A percentile compares a stretch with the other conserved stretches of the same genome.
These are phyloP conservation scores for Thaumatotibia leucotreta DNA, from an alignment of 1,140 invertebrate species.

Conservation along the genomic window DNA sequence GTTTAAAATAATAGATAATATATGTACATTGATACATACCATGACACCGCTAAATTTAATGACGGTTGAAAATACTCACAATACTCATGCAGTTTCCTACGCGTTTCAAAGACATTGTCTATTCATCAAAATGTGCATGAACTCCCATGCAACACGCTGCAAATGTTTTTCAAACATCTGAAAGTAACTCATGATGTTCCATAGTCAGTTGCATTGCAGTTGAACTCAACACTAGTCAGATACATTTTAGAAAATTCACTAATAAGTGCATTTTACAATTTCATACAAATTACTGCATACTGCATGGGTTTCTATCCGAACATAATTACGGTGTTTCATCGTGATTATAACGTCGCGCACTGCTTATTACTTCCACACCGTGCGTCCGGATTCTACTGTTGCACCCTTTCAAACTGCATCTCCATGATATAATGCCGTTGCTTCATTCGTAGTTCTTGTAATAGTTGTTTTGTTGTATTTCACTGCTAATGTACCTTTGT, in stretches of 20 bases:
- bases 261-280: not conserved
- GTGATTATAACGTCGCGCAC: not conserved
- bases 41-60: too few relatives aligned
- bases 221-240: not conserved
- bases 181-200: too few relatives aligned
- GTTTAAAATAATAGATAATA: too few relatives aligned
- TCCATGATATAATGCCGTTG: slow-evolving; percentile 9
- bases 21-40: too few relatives aligned
- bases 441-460: slow-evolving; percentile 19
- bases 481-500: slow-evolving; percentile 6
- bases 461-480: slow-evolving; percentile 17
- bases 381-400: not conserved
- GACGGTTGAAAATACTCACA: too few relatives aligned
- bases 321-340: not conserved
- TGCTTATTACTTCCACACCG: not conserved
- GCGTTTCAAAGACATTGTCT: too few relatives aligned
- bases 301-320: not conserved
- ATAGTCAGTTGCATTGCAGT: too few relatives aligned
- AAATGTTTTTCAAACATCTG: too few relatives aligned
- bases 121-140: too few relatives aligned
- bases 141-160: too few relatives aligned
- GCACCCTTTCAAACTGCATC: not conserved
- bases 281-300: not conserved
- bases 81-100: too few relatives aligned
- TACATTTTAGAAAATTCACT: not conserved